Evolutionary conservation across 2,888 invertebrate species (phyloP), one percentile per base, ranked within the genome.

Genomic region (Hybos culiciformis): DNA sequence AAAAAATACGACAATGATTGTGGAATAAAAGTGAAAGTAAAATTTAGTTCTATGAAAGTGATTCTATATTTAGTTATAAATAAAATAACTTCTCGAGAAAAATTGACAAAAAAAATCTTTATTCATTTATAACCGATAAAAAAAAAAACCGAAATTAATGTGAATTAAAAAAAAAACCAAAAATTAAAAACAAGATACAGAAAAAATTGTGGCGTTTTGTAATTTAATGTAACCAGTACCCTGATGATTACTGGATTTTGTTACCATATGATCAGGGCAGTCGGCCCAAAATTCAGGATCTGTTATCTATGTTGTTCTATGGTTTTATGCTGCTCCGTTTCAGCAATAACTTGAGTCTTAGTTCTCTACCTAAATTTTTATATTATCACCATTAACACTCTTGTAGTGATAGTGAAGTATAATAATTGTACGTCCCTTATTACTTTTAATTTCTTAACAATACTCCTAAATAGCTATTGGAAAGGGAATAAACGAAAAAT

Each of bases 401-500:
- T 39, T 43, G 43, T 33, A 39, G 39, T 39, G 19, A n/a, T n/a
- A n/a, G n/a, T n/a, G n/a, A n/a, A n/a, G n/a, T n/a, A n/a, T n/a
- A n/a, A 29, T 29, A 20, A 24, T 5, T 24, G 12, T 18, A 9
- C 18, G 19, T 39, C n/a, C 14, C 31, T 31, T 40, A 33, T 48
- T 41, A 26, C 46, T 44, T 48, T 50, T 50, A 49, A 37, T 51
- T 51, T 52, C 42, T 47, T 48, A 55, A 59, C 51, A 50, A 57
- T 38, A 46, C 55, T 61, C 65, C 63, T 63, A 63, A 62, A 64
- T 60, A 56, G 63, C 63, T 63, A 64, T 49, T 60, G 63, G 64
- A 59, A 63, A 56, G 56, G 61, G 60, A 64, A 64, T 61, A 62
- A 64, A 64, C 61, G 61, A 63, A 63, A 62, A 47, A n/a, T 15